Conservation (phyloP, 2,797 vertebrate genomes). For the Kryptolebias ocellatus region DNA sequence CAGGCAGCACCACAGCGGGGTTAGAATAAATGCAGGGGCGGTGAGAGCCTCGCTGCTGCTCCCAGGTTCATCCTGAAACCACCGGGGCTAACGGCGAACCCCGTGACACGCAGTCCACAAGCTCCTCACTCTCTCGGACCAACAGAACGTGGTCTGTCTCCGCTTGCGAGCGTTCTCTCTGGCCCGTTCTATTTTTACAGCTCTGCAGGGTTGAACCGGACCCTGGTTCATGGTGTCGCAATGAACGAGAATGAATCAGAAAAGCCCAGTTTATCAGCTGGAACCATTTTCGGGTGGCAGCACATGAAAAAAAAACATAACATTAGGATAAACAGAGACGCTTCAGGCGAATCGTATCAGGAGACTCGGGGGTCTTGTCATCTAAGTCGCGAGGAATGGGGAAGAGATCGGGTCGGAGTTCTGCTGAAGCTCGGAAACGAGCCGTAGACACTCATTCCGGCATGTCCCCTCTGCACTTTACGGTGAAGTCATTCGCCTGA, state of each 20-base stretch:
- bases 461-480: slow-evolving; percentile 3
- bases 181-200: slow-evolving; percentile 85
- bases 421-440: not conserved
- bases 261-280: slow-evolving; percentile 70
- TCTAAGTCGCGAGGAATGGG: not conserved
- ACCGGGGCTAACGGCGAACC: slow-evolving; percentile 77
- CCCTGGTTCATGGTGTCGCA: slow-evolving; percentile 69
- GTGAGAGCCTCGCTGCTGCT: slow-evolving; percentile 69
- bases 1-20: slow-evolving; percentile 55
- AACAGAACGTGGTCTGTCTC: slow-evolving; percentile 85
- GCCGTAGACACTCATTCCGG: not conserved
- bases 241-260: slow-evolving; percentile 78
- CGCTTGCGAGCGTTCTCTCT: slow-evolving; percentile 80
- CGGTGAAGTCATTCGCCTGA: not conserved
- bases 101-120: slow-evolving; percentile 83
- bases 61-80: slow-evolving; percentile 74
- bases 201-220: slow-evolving; percentile 39
- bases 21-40: slow-evolving; percentile 72
- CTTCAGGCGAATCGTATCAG: slow-evolving; percentile 28
- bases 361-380: slow-evolving; percentile 20
- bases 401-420: slow-evolving; percentile 6
- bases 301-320: slow-evolving; percentile 50
- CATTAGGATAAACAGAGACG: slow-evolving; percentile 32
- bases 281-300: slow-evolving; percentile 69
- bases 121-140: slow-evolving; percentile 85